These are phyloP conservation scores for Isotomurus palustris DNA, from an alignment of 2,888 invertebrate genomes.

Conservation along the genomic window DNA sequence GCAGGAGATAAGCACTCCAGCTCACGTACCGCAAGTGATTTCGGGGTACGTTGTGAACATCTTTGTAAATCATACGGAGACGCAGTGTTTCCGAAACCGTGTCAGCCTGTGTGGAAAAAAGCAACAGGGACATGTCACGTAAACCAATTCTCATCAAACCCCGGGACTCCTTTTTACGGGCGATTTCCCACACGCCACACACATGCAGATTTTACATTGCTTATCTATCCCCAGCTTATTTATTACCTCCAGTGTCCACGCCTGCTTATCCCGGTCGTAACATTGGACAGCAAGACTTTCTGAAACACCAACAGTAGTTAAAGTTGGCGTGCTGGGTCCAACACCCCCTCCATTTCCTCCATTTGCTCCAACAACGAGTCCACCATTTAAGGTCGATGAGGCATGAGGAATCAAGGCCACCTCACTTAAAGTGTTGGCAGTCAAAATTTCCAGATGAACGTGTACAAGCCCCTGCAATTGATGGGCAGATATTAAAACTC, in stretches of 20 bases:
- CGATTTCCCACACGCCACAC: too few relatives aligned
- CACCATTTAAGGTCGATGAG: constrained; percentile 26
- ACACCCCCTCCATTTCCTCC: constrained; percentile 20
- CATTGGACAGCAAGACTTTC: constrained; percentile 56
- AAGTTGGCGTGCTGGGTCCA: constrained; percentile 17
- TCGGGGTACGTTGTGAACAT: constrained; percentile 69
- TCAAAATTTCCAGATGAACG: constrained; percentile 67
- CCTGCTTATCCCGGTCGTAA: constrained; percentile 75
- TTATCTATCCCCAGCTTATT: too few relatives aligned
- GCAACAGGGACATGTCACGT: too few relatives aligned
- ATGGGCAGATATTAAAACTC: too few relatives aligned
- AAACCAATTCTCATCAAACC: too few relatives aligned
- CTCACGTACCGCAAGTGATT: constrained; percentile 67
- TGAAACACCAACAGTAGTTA: constrained; percentile 14
- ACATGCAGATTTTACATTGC: too few relatives aligned
- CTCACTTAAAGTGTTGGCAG: constrained; percentile 66
- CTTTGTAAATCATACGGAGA: constrained; percentile 68
- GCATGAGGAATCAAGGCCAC: constrained; percentile 50
- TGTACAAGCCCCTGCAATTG: constrained; percentile 58
- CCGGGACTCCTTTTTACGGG: too few relatives aligned
- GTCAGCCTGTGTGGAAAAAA: constrained; percentile 58
- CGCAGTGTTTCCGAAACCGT: constrained; percentile 70
- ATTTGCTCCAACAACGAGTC: constrained; percentile 24
- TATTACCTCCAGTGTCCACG: constrained; percentile 61
- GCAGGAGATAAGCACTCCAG: constrained; percentile 66